Conservation (phyloP, 2,888 invertebrate genomes). For the Malthinus flaveolus region DNA sequence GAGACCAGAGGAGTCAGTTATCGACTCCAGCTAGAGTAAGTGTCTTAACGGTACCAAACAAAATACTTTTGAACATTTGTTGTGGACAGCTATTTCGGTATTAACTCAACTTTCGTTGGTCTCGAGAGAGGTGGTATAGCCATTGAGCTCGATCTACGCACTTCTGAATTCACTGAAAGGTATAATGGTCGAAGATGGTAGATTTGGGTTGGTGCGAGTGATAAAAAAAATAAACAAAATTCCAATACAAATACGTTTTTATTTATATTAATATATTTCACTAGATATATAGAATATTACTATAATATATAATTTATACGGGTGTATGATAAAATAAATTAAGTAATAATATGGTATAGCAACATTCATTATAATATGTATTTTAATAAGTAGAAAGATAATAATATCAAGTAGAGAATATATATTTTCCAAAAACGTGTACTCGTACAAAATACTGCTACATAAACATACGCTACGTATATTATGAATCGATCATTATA, state of each 20-base stretch:
- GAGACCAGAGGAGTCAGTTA: too few relatives aligned
- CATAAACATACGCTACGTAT: constrained; percentile 52
- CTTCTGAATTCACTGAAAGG: too few relatives aligned
- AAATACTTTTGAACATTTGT: too few relatives aligned
- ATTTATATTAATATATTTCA: constrained; percentile 57
- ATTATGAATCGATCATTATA: constrained; percentile 44
- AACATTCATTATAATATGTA: constrained; percentile 54
- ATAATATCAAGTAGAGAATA: constrained; percentile 54
- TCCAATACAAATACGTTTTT: constrained; percentile 57
- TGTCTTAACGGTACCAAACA: too few relatives aligned
- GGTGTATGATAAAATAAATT: constrained; percentile 57
- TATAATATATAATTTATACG: constrained; percentile 51
- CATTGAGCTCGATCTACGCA: too few relatives aligned
- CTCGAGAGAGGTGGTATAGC: too few relatives aligned
- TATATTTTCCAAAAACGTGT: constrained; percentile 56
- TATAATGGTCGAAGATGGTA: too few relatives aligned
- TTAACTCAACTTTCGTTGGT: too few relatives aligned
- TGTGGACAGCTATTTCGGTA: too few relatives aligned
- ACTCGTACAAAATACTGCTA: constrained; percentile 57
- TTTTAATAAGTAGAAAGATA: constrained; percentile 55
- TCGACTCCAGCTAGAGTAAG: too few relatives aligned
- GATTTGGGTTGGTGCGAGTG: not conserved
- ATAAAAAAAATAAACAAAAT: constrained; percentile 32
- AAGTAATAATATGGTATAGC: constrained; percentile 55
- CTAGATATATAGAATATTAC: constrained; percentile 55